Conservation (phyloP, 2,797 vertebrate species). For the Merluccius polli region DNA sequence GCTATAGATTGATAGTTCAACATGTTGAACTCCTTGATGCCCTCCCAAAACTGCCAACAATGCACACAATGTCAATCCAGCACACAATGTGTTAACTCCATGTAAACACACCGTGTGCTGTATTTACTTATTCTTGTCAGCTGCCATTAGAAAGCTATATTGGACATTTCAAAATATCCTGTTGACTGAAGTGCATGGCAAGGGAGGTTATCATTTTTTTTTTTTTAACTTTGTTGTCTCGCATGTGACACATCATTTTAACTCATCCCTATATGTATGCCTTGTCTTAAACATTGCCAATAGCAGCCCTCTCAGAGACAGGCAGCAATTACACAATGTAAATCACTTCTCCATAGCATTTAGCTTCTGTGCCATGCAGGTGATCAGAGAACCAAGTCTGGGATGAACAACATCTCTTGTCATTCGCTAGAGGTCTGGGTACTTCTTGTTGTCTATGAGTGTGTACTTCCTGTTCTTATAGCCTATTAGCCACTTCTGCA, state of each 20-base stretch:
- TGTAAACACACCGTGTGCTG: background rate
- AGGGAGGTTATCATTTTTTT: background rate
- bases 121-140: background rate
- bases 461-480: slow-evolving; percentile 13
- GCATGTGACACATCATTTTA: slow-evolving; percentile 16
- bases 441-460: background rate
- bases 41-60: too few relatives aligned
- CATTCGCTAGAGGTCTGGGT: background rate
- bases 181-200: background rate
- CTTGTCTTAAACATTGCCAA: slow-evolving; percentile 49
- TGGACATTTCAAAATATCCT: background rate
- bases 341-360: slow-evolving; percentile 16
- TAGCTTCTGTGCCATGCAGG: slow-evolving; percentile 16
- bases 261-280: slow-evolving; percentile 20
- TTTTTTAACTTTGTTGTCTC: background rate
- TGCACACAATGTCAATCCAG: too few relatives aligned
- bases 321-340: slow-evolving; percentile 37
- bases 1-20: too few relatives aligned
- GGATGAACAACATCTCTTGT: slow-evolving; percentile 1
- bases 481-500: slow-evolving; percentile 7
- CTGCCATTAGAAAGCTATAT: background rate
- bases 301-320: slow-evolving; percentile 33
- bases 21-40: too few relatives aligned
- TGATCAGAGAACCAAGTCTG: background rate
- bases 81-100: too few relatives aligned